These are phyloP conservation scores for Iphiclides podalirius DNA, from an alignment of 2,888 invertebrate species.

Conservation along the genomic window DNA sequence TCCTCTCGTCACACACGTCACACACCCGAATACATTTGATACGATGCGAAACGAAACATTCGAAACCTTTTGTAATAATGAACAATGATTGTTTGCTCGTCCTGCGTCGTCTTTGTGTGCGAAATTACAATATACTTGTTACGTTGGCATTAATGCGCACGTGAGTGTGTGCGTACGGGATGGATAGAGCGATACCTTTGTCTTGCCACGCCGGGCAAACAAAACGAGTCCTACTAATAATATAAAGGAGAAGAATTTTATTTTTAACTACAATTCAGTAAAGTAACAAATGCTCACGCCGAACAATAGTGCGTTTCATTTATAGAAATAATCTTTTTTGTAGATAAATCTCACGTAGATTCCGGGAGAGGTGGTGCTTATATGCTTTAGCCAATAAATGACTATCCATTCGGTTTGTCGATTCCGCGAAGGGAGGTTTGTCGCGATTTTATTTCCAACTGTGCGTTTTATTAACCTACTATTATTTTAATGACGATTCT, in stretches of 20 bases:
- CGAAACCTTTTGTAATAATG: slow-evolving; percentile 79
- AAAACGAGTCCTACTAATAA: slow-evolving; percentile 76
- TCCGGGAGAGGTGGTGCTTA: slow-evolving; percentile 65
- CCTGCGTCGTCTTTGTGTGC: slow-evolving; percentile 77
- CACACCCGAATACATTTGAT: slow-evolving; percentile 73
- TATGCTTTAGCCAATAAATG: slow-evolving; percentile 55
- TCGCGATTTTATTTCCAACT: slow-evolving; percentile 34
- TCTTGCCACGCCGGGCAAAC: slow-evolving; percentile 78
- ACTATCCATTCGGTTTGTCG: slow-evolving; percentile 60
- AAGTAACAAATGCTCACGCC: slow-evolving; percentile 73
- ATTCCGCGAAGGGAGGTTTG: slow-evolving; percentile 63
- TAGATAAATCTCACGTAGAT: slow-evolving; percentile 76
- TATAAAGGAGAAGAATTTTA: slow-evolving; percentile 79
- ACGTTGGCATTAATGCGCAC: slow-evolving; percentile 67
- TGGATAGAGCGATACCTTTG: slow-evolving; percentile 77
- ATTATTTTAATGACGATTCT: slow-evolving; percentile 11
- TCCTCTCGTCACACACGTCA: slow-evolving; percentile 55
- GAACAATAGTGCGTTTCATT: slow-evolving; percentile 76
- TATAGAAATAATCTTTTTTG: slow-evolving; percentile 79
- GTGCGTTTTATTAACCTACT: slow-evolving; percentile 4
- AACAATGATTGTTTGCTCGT: slow-evolving; percentile 80
- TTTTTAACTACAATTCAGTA: slow-evolving; percentile 79
- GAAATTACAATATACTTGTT: slow-evolving; percentile 79
- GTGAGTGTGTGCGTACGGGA: slow-evolving; percentile 70
- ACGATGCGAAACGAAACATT: slow-evolving; percentile 77